Evolutionary conservation across 1,140 invertebrate genomes (phyloP).

Genomic region (Triops longicaudatus): DNA sequence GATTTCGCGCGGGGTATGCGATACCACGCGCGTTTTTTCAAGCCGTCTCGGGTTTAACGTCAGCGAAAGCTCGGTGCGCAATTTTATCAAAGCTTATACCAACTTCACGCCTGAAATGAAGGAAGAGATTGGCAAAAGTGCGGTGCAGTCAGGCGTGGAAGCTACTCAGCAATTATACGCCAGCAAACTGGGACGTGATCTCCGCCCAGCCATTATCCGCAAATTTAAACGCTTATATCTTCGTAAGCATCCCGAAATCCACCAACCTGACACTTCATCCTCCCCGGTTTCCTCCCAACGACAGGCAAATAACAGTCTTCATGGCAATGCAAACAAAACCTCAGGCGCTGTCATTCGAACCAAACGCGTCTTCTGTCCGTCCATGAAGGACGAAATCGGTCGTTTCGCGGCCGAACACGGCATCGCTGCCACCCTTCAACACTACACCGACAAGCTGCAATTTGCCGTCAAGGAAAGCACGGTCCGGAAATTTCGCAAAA

Average conservation of each 20-base stretch:
- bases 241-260: slow-evolving; percentile 31
- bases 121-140: slow-evolving; percentile 39
- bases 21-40: slow-evolving; percentile 31
- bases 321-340: background rate
- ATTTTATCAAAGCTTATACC: slow-evolving; percentile 38
- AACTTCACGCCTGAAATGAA: slow-evolving; percentile 36
- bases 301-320: background rate
- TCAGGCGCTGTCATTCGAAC: background rate
- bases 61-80: slow-evolving; percentile 39
- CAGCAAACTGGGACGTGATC: slow-evolving; percentile 34
- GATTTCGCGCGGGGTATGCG: slow-evolving; percentile 32
- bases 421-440: slow-evolving; percentile 34
- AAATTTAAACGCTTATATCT: slow-evolving; percentile 38
- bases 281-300: background rate
- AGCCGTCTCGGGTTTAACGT: slow-evolving; percentile 35
- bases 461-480: slow-evolving; percentile 37
- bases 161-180: slow-evolving; percentile 36
- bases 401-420: slow-evolving; percentile 35
- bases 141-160: slow-evolving; percentile 36
- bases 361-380: slow-evolving; percentile 18
- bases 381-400: slow-evolving; percentile 38
- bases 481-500: slow-evolving; percentile 38
- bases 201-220: slow-evolving; percentile 36
- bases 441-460: slow-evolving; percentile 36
- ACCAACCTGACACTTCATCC: background rate